Evolutionary conservation across 2,113 vertebrate genomes (phyloP).

Genomic region (Hystrix cristata): DNA sequence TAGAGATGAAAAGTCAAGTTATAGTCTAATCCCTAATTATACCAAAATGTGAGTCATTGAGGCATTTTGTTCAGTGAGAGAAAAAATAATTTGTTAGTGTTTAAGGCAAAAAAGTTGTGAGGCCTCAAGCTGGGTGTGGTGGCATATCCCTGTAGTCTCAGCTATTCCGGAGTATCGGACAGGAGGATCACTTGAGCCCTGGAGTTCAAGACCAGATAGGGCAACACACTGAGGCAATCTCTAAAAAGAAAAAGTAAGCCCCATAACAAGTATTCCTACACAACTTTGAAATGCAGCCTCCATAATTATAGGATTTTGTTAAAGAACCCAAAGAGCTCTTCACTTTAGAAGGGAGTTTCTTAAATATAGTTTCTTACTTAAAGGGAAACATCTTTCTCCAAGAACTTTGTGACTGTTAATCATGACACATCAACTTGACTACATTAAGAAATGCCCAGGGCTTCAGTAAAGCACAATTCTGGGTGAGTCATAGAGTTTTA

Average conservation of each 20-base stretch:
- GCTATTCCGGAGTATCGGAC: background rate
- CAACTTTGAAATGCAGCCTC: background rate
- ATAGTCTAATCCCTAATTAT: background rate
- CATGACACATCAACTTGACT: background rate
- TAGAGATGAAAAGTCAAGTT: constrained; percentile 1
- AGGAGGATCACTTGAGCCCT: background rate
- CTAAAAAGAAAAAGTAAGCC: background rate
- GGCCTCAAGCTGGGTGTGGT: background rate
- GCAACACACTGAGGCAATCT: background rate
- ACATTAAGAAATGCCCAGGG: background rate
- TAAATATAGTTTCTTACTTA: constrained; percentile 33
- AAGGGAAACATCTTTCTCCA: background rate
- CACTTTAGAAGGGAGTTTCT: constrained; percentile 25
- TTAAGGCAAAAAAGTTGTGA: background rate
- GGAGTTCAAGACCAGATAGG: background rate
- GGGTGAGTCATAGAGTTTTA: background rate
- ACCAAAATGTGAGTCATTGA: background rate
- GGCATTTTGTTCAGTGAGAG: background rate
- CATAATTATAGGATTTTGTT: background rate
- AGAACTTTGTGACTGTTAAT: background rate
- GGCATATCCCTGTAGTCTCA: background rate
- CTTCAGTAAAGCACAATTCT: background rate
- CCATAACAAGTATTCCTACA: background rate
- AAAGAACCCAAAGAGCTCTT: background rate
- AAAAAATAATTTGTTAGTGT: background rate